Evolutionary conservation across 2,113 vertebrate species (phyloP), one percentile per base, ranked within the genome.

Genomic region (Plectropomus leopardus): DNA sequence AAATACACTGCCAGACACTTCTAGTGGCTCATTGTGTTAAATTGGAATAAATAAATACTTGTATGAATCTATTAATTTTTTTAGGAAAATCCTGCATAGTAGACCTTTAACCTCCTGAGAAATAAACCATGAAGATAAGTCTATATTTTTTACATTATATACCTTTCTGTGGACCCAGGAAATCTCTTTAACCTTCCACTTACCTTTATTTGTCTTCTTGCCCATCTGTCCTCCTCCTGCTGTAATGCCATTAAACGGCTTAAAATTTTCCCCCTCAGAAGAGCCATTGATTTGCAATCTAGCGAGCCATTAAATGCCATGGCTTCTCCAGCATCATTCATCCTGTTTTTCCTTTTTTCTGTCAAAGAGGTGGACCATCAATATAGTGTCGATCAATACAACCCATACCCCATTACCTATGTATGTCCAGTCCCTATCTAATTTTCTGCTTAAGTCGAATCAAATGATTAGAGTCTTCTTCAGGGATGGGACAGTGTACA

Each of bases 221-320:
- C 59, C 67, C 48, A 32, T 75, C 67, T 67, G 55, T 61, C 66
- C 69, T 68, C 60, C 64, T 79, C 30, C 3, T n/a, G 16, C 64
- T 74, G 45, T 80, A 87, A 82, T 83, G 17, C 45, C 66, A 87
- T 89, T 89, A 83, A 83, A 75, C 51, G 54, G 64, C 26, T 26
- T 34, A 54, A 73, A 66, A 67, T 75, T 54, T 75, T 55, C 78
- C 71, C 65, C 55, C 50, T 77, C 72, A 64, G 76, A 81, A 28
- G 54, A 83, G 57, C 57, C 72, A 90, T 90, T 83, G 89, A 90
- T 91, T 88, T 88, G 69, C 84, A 82, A 92, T 92, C 50, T 80
- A 59, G 65, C 58, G 21, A 70, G 57, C 78, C 66, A 84, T 85
- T 86, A 88, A 72, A 84, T 86, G 66, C 70, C 80, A 71, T 50